Conservation (phyloP, 2,113 vertebrate genomes). For the Junco hyemalis region DNA sequence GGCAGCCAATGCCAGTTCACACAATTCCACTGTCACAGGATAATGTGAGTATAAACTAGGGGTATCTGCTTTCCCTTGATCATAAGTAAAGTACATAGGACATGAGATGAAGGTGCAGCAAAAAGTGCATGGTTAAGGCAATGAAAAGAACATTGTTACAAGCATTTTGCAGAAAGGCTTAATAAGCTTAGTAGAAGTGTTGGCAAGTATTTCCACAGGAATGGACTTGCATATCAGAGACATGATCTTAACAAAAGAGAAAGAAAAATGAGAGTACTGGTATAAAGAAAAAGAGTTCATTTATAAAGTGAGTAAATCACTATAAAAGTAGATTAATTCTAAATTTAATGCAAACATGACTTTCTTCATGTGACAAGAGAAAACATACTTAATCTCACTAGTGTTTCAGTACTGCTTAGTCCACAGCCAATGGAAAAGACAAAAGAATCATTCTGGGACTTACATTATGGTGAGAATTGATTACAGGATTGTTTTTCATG, state of each 20-base stretch:
- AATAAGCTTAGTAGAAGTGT: background rate
- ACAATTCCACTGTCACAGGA: conserved; percentile 73
- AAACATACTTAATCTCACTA: background rate
- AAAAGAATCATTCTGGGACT: background rate
- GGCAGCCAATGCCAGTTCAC: conserved; percentile 84
- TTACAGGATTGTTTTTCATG: background rate
- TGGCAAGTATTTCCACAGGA: background rate
- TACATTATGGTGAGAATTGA: background rate
- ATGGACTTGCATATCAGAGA: background rate
- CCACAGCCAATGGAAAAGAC: background rate
- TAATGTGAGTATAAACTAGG: conserved; percentile 65
- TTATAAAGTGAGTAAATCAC: background rate
- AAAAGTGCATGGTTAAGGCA: background rate
- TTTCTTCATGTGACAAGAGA: background rate
- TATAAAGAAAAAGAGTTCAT: background rate
- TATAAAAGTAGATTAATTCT: background rate
- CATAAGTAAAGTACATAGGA: background rate
- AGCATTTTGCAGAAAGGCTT: background rate
- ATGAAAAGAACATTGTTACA: background rate
- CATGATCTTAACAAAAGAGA: background rate
- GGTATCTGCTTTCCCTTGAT: background rate
- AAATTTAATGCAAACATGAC: background rate
- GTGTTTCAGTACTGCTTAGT: background rate
- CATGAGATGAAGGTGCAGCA: background rate
- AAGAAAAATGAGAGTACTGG: background rate